These are phyloP conservation scores for Athalia rosae DNA, from an alignment of 2,888 invertebrate species.

Conservation along the genomic window DNA sequence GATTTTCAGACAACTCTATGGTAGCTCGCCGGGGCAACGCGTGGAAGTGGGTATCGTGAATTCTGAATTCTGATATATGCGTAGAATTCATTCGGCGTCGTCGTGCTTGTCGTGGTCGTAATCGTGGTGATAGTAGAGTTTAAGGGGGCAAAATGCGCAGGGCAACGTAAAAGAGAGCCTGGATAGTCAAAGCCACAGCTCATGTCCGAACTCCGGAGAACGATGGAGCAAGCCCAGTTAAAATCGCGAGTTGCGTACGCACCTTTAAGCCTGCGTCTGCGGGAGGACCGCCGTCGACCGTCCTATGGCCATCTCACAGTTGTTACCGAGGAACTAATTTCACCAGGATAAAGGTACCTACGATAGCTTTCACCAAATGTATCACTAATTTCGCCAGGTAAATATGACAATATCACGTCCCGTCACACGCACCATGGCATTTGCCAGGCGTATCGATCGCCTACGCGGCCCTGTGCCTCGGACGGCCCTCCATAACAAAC, in stretches of 20 bases:
- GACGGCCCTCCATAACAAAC: constrained; percentile 63
- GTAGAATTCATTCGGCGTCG: constrained; percentile 38
- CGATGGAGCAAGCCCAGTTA: constrained; percentile 92
- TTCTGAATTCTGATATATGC: constrained; percentile 23
- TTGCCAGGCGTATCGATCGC: constrained; percentile 69
- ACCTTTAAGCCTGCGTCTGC: constrained; percentile 77
- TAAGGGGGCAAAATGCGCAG: constrained; percentile 67
- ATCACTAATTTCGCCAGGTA: constrained; percentile 37
- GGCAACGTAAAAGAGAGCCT: constrained; percentile 65
- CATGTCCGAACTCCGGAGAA: constrained; percentile 57
- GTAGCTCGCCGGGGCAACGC: too few species aligned
- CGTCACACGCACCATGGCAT: constrained; percentile 65
- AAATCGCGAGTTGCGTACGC: constrained; percentile 94
- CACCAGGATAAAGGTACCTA: neutral
- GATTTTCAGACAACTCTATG: too few species aligned
- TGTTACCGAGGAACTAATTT: constrained; percentile 21
- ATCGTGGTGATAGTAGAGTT: constrained; percentile 19
- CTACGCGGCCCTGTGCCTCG: constrained; percentile 62
- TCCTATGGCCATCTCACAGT: constrained; percentile 42
- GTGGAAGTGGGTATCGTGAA: neutral
- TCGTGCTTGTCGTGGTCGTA: constrained; percentile 20
- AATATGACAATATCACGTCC: constrained; percentile 44
- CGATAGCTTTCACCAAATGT: neutral
- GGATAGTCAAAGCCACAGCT: constrained; percentile 60
- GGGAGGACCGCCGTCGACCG: constrained; percentile 44